Percentiles rank a stretch among this genome's conserved stretches.
These are phyloP conservation scores for Sebastes nivosus DNA, from an alignment of 2,797 vertebrate genomes.

Conservation along the genomic window DNA sequence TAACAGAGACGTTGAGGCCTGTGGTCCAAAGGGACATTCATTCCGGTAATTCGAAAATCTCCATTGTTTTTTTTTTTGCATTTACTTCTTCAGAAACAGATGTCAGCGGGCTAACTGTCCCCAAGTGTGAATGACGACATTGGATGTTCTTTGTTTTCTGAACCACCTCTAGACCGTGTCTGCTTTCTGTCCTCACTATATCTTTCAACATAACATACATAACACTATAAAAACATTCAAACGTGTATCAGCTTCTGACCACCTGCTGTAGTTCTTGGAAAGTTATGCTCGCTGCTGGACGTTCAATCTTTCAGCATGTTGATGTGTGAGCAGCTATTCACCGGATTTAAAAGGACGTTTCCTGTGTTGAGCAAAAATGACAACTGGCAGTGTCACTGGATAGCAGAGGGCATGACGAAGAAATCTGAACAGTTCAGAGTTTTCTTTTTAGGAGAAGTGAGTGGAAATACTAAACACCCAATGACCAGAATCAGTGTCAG, in stretches of 20 bases:
- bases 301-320: constrained; percentile 47
- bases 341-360: constrained; percentile 36
- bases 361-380: constrained; percentile 44
- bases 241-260: constrained; percentile 15
- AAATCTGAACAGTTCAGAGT: not conserved
- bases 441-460: not conserved
- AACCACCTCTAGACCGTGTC: not conserved
- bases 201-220: constrained; percentile 34
- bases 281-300: constrained; percentile 3
- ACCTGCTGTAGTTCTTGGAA: constrained; percentile 51
- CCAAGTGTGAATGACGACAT: constrained; percentile 39
- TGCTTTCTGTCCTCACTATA: constrained; percentile 19
- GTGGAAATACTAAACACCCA: constrained; percentile 20
- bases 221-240: constrained; percentile 42
- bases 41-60: constrained; percentile 41
- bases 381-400: constrained; percentile 13
- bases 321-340: constrained; percentile 12
- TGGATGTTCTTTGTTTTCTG: constrained; percentile 51
- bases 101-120: constrained; percentile 23
- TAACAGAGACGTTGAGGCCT: constrained; percentile 21
- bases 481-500: constrained; percentile 25
- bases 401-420: not conserved
- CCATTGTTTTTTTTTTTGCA: constrained; percentile 25
- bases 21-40: constrained; percentile 21
- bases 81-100: constrained; percentile 49